phyloP scores from a whole-genome alignment of 1,140 invertebrate genomes.

The Homarus americanus region DNA sequence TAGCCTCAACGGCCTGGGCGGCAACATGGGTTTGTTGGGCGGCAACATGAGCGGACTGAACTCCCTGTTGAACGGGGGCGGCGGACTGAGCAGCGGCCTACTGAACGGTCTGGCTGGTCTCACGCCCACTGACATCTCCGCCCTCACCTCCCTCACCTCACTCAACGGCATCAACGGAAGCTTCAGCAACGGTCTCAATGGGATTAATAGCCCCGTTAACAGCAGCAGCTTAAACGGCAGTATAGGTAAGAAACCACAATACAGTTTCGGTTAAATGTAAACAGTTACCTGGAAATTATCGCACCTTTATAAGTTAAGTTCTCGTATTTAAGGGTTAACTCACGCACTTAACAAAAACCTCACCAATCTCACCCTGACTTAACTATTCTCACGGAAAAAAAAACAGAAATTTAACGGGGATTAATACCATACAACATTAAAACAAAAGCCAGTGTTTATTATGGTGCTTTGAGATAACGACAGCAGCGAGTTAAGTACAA shows the following conservation, averaged over 20 bases:
- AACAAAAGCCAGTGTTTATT: too few relatives aligned
- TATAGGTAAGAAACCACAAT: slow-evolving; percentile 64
- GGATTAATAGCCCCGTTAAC: slow-evolving; percentile 53
- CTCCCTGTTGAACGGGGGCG: slow-evolving; percentile 1
- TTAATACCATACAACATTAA: too few relatives aligned
- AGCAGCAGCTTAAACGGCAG: slow-evolving; percentile 64
- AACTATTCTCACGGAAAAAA: too few relatives aligned
- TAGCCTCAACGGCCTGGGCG: slow-evolving; percentile 26
- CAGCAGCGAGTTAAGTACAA: too few relatives aligned
- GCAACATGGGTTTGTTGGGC: neutral
- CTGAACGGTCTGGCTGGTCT: slow-evolving; percentile 50
- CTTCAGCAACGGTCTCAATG: slow-evolving; percentile 56
- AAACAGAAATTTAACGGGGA: too few relatives aligned
- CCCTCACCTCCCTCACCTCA: slow-evolving; percentile 45
- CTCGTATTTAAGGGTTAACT: too few relatives aligned
- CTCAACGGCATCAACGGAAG: slow-evolving; percentile 54
- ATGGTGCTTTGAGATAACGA: too few relatives aligned
- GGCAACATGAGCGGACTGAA: slow-evolving; percentile 3
- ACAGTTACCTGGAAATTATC: too few relatives aligned
- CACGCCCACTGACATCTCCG: slow-evolving; percentile 52
- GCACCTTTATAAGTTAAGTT: too few relatives aligned
- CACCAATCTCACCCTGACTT: too few relatives aligned
- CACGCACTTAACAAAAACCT: too few relatives aligned
- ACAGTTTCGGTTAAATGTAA: too few relatives aligned
- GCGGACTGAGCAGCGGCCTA: neutral